These are phyloP conservation scores for Anabacerthia variegaticeps DNA, from an alignment of 2,797 vertebrate species.

Conservation along the genomic window DNA sequence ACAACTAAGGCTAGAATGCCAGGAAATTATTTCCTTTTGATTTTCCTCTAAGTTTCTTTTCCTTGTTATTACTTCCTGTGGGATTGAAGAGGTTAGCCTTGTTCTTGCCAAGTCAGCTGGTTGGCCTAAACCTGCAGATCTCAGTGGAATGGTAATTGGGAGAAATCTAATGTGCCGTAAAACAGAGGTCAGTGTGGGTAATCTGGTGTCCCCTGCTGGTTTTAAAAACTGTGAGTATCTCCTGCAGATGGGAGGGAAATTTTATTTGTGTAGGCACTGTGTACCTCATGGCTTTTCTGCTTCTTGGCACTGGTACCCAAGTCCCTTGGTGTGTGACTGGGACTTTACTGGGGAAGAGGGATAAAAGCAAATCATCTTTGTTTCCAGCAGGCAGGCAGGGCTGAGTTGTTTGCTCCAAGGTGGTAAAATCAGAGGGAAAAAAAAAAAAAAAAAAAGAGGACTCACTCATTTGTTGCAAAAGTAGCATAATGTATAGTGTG, in stretches of 20 bases:
- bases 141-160: slow-evolving; percentile 11
- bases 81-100: slow-evolving; percentile 21
- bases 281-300: not conserved
- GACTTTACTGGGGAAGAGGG: not conserved
- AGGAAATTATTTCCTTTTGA: slow-evolving; percentile 52
- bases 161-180: slow-evolving; percentile 30
- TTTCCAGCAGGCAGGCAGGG: not conserved
- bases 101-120: slow-evolving; percentile 21
- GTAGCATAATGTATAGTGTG: not conserved
- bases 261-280: not conserved
- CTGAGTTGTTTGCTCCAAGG: not conserved
- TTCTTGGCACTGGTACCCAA: accelerated
- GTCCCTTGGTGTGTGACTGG: not conserved
- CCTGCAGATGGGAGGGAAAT: not conserved
- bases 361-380: not conserved
- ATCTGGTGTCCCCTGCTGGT: not conserved
- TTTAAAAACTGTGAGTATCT: not conserved
- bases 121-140: not conserved
- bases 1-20: slow-evolving; percentile 6
- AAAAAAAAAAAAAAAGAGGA: too few species aligned
- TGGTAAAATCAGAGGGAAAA: not conserved
- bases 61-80: slow-evolving; percentile 31
- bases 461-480: not conserved
- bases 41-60: slow-evolving; percentile 40
- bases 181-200: slow-evolving; percentile 5